Evolutionary conservation across 2,113 vertebrate species (phyloP).

Genomic region (Puffinus mauretanicus): DNA sequence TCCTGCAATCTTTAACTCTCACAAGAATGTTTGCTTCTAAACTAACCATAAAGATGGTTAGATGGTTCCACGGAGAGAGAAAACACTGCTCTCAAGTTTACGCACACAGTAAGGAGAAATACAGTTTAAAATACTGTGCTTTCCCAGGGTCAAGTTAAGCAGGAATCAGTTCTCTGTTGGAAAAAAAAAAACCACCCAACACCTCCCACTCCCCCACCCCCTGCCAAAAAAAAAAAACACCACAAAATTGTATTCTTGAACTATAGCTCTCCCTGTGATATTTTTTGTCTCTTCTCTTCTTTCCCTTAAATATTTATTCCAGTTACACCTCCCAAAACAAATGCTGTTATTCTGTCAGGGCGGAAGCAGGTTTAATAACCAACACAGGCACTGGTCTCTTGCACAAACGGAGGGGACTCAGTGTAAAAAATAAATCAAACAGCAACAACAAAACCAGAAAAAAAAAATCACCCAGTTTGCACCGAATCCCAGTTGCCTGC

Average conservation of each 20-base stretch:
- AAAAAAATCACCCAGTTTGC: not conserved
- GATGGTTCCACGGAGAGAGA: not conserved
- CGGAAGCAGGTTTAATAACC: not conserved
- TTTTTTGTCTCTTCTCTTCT: not conserved
- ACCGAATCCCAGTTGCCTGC: not conserved
- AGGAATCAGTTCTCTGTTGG: not conserved
- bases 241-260: not conserved
- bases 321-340: not conserved
- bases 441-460: not conserved
- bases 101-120: not conserved
- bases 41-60: no score
- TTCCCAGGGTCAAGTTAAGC: not conserved
- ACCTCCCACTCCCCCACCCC: no score
- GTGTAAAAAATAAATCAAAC: not conserved
- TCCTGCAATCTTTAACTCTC: not conserved
- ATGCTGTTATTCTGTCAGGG: not conserved
- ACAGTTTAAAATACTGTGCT: not conserved
- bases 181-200: no score
- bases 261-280: not conserved
- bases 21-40: not conserved
- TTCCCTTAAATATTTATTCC: not conserved
- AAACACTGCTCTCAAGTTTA: not conserved
- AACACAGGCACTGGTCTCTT: not conserved
- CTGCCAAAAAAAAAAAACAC: not conserved
- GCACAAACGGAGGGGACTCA: no score